Evolutionary conservation across 2,888 invertebrate species (phyloP).

Genomic region (Acanthosoma haemorrhoidale): DNA sequence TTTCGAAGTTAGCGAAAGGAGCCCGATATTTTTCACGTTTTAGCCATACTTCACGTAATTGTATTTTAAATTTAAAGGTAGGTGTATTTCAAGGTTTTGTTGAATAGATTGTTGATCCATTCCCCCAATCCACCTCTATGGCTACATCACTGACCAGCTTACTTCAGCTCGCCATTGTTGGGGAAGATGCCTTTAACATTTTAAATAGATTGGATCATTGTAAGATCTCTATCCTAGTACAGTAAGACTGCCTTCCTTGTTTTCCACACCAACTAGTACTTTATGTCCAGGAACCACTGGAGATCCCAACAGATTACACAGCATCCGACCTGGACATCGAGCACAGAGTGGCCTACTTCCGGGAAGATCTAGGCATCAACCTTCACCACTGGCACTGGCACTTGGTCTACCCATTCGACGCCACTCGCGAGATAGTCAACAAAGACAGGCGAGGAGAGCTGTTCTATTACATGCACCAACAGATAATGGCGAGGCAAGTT

Average conservation of each 20-base stretch:
- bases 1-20: too few relatives aligned
- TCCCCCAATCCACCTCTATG: too few relatives aligned
- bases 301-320: slow-evolving; percentile 68
- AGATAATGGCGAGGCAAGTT: slow-evolving; percentile 57
- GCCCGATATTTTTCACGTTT: too few relatives aligned
- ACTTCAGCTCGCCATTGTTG: too few relatives aligned
- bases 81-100: too few relatives aligned
- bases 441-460: slow-evolving; percentile 74
- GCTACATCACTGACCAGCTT: too few relatives aligned
- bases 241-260: not conserved
- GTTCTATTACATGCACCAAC: slow-evolving; percentile 78
- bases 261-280: not conserved
- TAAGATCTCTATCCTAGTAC: too few relatives aligned
- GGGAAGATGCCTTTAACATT: too few relatives aligned
- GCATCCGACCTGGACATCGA: slow-evolving; percentile 69
- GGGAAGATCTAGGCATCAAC: slow-evolving; percentile 79
- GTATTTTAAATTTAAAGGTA: too few relatives aligned
- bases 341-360: slow-evolving; percentile 75
- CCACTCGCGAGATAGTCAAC: slow-evolving; percentile 58
- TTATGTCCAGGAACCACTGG: slow-evolving; percentile 54
- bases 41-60: too few relatives aligned
- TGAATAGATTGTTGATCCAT: too few relatives aligned
- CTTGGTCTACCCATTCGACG: slow-evolving; percentile 73
- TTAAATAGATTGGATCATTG: too few relatives aligned
- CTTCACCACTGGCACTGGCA: slow-evolving; percentile 92